phyloP scores from a whole-genome alignment of 2,888 invertebrate genomes.

The Agrypnus murinus region DNA sequence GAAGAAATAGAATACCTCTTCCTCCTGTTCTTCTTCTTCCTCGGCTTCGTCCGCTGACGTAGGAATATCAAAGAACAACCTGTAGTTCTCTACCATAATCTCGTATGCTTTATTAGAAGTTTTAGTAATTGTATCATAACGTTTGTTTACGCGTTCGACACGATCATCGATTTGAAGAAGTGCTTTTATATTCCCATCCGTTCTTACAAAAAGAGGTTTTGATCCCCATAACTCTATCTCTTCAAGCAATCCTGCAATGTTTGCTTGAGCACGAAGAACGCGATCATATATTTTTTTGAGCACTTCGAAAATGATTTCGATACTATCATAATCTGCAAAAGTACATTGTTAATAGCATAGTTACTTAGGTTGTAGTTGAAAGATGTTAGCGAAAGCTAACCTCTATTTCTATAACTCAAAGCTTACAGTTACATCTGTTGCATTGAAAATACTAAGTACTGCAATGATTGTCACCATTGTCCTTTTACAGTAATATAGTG shows the following conservation, averaged over 20 bases:
- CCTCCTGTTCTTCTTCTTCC: conserved; percentile 35
- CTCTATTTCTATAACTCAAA: too few relatives aligned
- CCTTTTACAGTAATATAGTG: too few relatives aligned
- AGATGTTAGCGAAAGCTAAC: too few relatives aligned
- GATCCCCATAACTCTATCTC: conserved; percentile 83
- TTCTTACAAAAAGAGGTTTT: conserved; percentile 83
- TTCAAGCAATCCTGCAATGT: conserved; percentile 75
- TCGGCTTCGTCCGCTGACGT: conserved; percentile 54
- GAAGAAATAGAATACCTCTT: too few relatives aligned
- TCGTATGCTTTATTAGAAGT: conserved; percentile 76
- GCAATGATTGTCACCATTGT: too few relatives aligned
- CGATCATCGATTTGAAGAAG: conserved; percentile 76
- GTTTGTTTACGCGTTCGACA: conserved; percentile 72
- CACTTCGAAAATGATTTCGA: conserved; percentile 77
- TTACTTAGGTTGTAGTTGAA: too few relatives aligned
- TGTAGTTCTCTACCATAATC: conserved; percentile 80
- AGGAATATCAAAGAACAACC: conserved; percentile 80
- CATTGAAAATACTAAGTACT: too few relatives aligned
- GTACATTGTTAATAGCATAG: too few relatives aligned
- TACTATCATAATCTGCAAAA: conserved; percentile 78
- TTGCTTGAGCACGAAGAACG: conserved; percentile 79
- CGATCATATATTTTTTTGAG: conserved; percentile 83
- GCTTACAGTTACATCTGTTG: too few relatives aligned
- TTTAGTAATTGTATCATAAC: conserved; percentile 72
- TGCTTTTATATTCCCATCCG: conserved; percentile 76